These are phyloP conservation scores for Gymnocypris eckloni DNA, from an alignment of 2,797 vertebrate species.

Conservation along the genomic window DNA sequence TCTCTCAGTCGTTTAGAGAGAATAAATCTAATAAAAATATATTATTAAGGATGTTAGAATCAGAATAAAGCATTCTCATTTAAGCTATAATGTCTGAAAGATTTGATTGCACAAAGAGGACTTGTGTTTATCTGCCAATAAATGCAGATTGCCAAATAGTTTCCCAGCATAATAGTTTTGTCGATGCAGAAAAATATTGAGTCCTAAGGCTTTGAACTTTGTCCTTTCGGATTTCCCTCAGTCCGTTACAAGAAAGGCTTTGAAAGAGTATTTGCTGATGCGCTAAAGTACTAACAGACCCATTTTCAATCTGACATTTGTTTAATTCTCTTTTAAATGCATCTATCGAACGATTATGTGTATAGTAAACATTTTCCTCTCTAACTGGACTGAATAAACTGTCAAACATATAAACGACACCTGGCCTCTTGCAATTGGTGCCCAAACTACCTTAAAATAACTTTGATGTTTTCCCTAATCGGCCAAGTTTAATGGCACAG, in stretches of 20 bases:
- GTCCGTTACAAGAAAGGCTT: slow-evolving; percentile 2
- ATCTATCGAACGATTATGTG: not conserved
- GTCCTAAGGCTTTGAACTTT: slow-evolving; percentile 19
- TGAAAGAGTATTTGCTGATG: slow-evolving; percentile 25
- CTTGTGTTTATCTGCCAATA: not conserved
- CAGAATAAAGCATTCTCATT: slow-evolving; percentile 37
- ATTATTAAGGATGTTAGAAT: slow-evolving; percentile 34
- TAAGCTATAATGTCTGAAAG: slow-evolving; percentile 14
- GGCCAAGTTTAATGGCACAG: not conserved
- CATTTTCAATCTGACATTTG: not conserved
- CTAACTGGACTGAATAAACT: not conserved
- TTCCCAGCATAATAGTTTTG: slow-evolving; percentile 34
- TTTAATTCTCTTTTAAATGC: not conserved
- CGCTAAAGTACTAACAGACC: not conserved
- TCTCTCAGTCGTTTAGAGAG: slow-evolving; percentile 9
- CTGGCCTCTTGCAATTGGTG: not conserved
- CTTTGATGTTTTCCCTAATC: not conserved
- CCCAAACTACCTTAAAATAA: not conserved
- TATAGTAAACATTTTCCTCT: slow-evolving; percentile 2
- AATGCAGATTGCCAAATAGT: slow-evolving; percentile 10
- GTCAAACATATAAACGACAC: not conserved
- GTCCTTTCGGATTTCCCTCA: not conserved
- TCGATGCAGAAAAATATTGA: slow-evolving; percentile 38
- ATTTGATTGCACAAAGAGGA: slow-evolving; percentile 13
- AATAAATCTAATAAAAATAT: slow-evolving; percentile 24